Evolutionary conservation across 1,140 invertebrate genomes (phyloP), one percentile per base, ranked within the genome.

Genomic region (Drosophila gunungcola): DNA sequence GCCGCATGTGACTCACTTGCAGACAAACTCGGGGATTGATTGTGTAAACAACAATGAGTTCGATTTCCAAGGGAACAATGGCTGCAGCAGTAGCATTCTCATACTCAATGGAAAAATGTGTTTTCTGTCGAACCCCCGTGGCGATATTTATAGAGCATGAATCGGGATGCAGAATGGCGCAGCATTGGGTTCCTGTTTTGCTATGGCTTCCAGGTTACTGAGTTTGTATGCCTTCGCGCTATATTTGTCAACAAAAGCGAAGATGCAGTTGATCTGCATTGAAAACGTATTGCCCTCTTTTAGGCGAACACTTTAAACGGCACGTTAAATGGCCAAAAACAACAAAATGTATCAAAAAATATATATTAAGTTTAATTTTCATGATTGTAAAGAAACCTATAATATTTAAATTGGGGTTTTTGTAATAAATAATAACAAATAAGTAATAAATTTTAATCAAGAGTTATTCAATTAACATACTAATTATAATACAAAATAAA

Each of bases 1-100:
- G 10, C 72, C 34, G 75, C 83, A 86, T 86, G 83, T 86, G 83
- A 86, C 82, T 76, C 45, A 64, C 75, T 68, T 65, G 63, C 54
- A 79, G 65, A 68, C 60, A 70, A 21, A 21, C 36, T 34, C 38
- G 39, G 25, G 27, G 16, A 21, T 13, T 72, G 83, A 79, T 86
- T 86, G 84, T 89, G 75, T 89, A 88, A 86, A 69, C 79, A 42
- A 39, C 63, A 43, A n/a, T 48, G 25, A 57, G 43, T 32, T 9
- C 12, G 25, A 9, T 46, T 12, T 51, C 29, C 9, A 34, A 1
- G 45, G 34, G 25, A 48, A 32, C 62, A 63, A 32, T 36, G 43
- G 9, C 42, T 38, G 12, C n/a, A 16, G 11, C 6, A 7, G 12
- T 11, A 53, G 10, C 4, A 25, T 29, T 48, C 45, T 25, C 16